phyloP scores from a whole-genome alignment of 2,797 vertebrate species.

The Chelonia mydas region DNA sequence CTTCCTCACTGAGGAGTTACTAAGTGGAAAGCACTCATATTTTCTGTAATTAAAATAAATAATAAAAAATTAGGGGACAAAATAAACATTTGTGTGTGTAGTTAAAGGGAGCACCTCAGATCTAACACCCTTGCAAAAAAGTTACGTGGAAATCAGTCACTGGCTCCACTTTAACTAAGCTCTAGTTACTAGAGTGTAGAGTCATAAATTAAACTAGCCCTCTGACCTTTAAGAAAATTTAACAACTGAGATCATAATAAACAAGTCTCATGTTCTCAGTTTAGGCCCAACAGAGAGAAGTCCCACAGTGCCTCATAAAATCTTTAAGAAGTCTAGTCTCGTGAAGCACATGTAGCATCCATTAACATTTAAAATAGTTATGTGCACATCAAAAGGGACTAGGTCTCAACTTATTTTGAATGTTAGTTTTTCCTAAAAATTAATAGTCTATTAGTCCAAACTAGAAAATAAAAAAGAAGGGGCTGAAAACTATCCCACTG shows the following conservation, averaged over 20 bases:
- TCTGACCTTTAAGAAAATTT: conserved; percentile 53
- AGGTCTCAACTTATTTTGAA: background rate
- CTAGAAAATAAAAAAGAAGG: background rate
- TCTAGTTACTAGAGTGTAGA: conserved; percentile 47
- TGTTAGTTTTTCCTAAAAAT: background rate
- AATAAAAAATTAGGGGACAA: background rate
- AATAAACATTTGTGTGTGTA: background rate
- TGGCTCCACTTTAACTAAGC: conserved; percentile 52
- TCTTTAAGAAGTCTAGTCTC: conserved; percentile 24
- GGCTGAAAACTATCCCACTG: background rate
- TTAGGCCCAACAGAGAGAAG: conserved; percentile 32
- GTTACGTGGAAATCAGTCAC: conserved; percentile 24
- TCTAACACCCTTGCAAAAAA: background rate
- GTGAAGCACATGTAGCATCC: background rate
- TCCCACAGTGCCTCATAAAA: conserved; percentile 1
- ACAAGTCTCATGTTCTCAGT: conserved; percentile 50
- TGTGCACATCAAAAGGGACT: background rate
- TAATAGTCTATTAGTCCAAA: background rate
- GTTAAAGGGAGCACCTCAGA: background rate
- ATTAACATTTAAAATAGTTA: conserved; percentile 10
- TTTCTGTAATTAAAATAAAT: background rate
- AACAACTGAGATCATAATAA: conserved; percentile 68
- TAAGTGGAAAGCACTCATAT: background rate
- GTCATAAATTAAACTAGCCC: conserved; percentile 59
- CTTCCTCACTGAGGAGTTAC: background rate